A percentile compares a stretch with the other conserved stretches of the same genome.
phyloP scores from a whole-genome alignment of 2,113 vertebrate species.

The Silurus asotus region DNA sequence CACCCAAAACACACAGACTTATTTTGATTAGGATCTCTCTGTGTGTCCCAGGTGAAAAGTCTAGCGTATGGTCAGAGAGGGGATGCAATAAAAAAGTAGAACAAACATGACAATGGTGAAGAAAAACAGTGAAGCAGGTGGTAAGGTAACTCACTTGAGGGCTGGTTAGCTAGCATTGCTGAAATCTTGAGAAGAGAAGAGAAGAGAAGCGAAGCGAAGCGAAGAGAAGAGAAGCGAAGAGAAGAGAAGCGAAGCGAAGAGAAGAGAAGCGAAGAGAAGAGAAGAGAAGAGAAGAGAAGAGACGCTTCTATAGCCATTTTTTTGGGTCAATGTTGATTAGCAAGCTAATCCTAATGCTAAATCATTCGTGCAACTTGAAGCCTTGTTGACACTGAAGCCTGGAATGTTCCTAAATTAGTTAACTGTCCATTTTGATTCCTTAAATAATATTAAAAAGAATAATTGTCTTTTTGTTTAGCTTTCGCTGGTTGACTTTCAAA shows the following conservation, averaged over 20 bases:
- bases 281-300: background rate
- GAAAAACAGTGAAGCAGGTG: background rate
- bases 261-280: background rate
- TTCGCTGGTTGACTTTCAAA: background rate
- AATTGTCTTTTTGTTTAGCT: no score
- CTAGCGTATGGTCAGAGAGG: background rate
- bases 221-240: background rate
- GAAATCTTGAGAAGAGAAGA: background rate
- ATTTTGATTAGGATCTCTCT: conserved; percentile 1
- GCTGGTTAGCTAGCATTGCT: background rate
- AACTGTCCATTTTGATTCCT: background rate
- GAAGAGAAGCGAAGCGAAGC: background rate
- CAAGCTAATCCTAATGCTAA: background rate
- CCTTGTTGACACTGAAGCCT: background rate
- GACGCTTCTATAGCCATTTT: background rate
- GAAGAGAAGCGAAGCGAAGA: background rate
- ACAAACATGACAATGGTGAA: background rate
- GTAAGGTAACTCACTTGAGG: background rate
- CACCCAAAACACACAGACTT: conserved; percentile 11
- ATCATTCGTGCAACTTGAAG: background rate
- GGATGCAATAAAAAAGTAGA: background rate
- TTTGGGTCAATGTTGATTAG: background rate
- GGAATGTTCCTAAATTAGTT: background rate
- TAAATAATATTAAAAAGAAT: no score
- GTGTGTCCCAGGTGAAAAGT: background rate